Conservation (phyloP, 2,888 invertebrate genomes). For the Acleris cristana region DNA sequence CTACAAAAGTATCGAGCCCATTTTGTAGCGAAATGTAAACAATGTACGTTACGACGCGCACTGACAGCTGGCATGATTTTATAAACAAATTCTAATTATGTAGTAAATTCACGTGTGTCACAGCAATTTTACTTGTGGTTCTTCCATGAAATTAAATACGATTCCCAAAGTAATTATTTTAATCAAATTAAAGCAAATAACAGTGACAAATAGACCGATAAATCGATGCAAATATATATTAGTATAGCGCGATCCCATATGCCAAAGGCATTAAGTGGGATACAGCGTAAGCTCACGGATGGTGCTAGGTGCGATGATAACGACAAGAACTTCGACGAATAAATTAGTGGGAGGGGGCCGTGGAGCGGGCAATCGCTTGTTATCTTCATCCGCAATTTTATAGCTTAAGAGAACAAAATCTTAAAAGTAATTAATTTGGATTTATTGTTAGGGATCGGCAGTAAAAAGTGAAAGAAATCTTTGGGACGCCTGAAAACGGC, state of each 20-base stretch:
- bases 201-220: conserved; percentile 50
- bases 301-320: conserved; percentile 63
- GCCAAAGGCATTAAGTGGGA: conserved; percentile 59
- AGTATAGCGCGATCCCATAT: conserved; percentile 55
- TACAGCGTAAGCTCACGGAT: conserved; percentile 62
- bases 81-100: not conserved
- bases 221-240: conserved; percentile 55
- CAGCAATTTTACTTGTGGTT: no score
- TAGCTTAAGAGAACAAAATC: conserved; percentile 60
- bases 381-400: conserved; percentile 68
- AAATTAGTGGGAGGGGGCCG: conserved; percentile 65
- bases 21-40: conserved; percentile 69
- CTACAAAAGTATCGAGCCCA: conserved; percentile 68
- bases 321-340: conserved; percentile 68
- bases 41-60: conserved; percentile 54
- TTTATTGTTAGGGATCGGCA: conserved; percentile 42
- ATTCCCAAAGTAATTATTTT: no score
- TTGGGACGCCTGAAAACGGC: conserved; percentile 15
- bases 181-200: conserved; percentile 11
- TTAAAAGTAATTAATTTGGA: conserved; percentile 60
- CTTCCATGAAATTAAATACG: no score
- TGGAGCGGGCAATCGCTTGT: conserved; percentile 60
- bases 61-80: conserved; percentile 13
- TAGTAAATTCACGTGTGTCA: no score
- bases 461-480: conserved; percentile 33